Evolutionary conservation across 1,140 invertebrate species (phyloP).

Genomic region (Ephestia elutella): DNA sequence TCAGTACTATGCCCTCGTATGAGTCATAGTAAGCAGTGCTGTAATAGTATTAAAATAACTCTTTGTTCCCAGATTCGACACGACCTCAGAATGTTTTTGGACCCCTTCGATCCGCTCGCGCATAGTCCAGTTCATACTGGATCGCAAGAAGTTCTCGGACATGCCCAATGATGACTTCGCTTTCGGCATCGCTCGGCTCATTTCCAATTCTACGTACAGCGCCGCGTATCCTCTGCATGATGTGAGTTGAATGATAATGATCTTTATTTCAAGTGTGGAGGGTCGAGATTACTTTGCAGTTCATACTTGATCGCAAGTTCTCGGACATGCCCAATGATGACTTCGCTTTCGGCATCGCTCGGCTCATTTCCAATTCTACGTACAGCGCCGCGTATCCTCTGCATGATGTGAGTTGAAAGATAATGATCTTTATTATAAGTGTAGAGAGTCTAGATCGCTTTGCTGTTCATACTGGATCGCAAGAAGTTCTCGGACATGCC

Average conservation of each 20-base stretch:
- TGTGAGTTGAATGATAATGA: constrained; percentile 73
- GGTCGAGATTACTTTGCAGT: too few relatives aligned
- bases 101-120: constrained; percentile 87
- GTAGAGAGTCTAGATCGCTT: too few relatives aligned
- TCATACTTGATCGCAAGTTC: constrained; percentile 93
- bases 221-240: constrained; percentile 95
- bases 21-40: too few relatives aligned
- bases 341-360: constrained; percentile 89
- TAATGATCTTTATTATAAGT: constrained; percentile 4
- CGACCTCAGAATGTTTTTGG: constrained; percentile 87
- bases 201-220: constrained; percentile 84
- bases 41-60: background rate
- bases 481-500: constrained; percentile 84
- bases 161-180: constrained; percentile 80
- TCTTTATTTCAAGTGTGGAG: background rate
- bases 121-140: constrained; percentile 94
- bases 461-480: constrained; percentile 84
- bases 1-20: too few relatives aligned
- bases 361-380: constrained; percentile 83
- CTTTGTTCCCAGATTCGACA: constrained; percentile 83
- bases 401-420: constrained; percentile 84
- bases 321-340: constrained; percentile 77
- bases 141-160: constrained; percentile 87
- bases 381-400: constrained; percentile 92
- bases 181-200: constrained; percentile 89